Evolutionary conservation across 2,888 invertebrate species (phyloP), one percentile per base, ranked within the genome.

Genomic region (Leptopilina drosophilae): DNA sequence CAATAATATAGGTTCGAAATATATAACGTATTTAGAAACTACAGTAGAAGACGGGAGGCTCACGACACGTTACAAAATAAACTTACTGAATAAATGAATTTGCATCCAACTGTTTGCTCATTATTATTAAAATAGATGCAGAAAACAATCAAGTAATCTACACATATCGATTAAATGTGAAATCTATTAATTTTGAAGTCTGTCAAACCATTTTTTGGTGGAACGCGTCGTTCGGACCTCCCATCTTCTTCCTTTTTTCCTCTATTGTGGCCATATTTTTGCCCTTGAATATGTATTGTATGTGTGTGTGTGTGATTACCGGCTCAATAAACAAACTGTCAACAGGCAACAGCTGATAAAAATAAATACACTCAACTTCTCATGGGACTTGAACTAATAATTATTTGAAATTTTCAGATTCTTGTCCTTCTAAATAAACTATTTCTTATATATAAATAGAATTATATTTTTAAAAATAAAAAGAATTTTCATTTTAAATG

Each of bases 41-140:
- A 80, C 79, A 82, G 77, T 77, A 82, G 84, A 84, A 85, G 84
- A 84, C 83, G 84, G 84, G 85, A 85, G 83, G 84, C 77, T 84
- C 79, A 80, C 81, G 78, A 82, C 82, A 80, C 84, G 79, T 76
- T 78, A 65, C 56, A 73, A 53, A 56, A n/a, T 33, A 78, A 79
- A 82, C 53, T 73, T 76, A 65, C 46, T 64, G 69, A 62, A 80
- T 80, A 78, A 53, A 15, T 49, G n/a, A 76, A 67, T 67, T 78
- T 76, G 75, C 40, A 7, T 33, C 64, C 33, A 79, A 81, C 56
- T 80, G 64, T 42, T 66, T 82, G 67, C 56, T 64, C 67, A 77
- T 82, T 67, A 77, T 73, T 77, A 75, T 77, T 67, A 15, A 42
- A 15, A 40, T 62, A 73, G 26, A 42, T 81, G 62, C 20, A 76